A percentile compares a stretch with the other conserved stretches of the same genome.
Conservation (phyloP, 2,113 vertebrate genomes). For the Takifugu bimaculatus region DNA sequence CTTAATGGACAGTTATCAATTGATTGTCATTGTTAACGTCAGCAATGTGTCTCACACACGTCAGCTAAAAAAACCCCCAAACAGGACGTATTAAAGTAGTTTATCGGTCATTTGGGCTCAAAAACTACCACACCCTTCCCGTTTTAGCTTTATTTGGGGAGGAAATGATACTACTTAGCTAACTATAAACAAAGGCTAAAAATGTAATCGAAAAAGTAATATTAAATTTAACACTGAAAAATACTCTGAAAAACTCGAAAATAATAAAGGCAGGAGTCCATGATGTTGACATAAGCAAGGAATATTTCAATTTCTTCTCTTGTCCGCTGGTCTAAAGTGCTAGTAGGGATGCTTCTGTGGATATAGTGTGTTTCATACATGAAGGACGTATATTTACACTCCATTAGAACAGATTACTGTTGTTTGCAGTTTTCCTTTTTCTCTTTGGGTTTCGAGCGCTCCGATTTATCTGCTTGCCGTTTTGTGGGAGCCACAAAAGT, state of each 20-base stretch:
- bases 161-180: no score
- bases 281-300: constrained; percentile 1
- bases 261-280: constrained; percentile 2
- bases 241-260: neutral
- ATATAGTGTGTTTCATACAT: no score
- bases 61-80: no score
- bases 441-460: constrained; percentile 72
- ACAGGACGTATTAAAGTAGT: no score
- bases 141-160: no score
- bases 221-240: neutral
- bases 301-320: neutral
- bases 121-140: no score
- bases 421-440: constrained; percentile 80
- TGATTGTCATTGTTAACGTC: neutral
- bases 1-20: neutral
- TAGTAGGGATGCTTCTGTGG: neutral
- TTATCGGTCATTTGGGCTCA: no score
- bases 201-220: no score
- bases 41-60: neutral
- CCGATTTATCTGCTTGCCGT: constrained; percentile 69
- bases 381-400: no score
- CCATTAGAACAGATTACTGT: constrained; percentile 50
- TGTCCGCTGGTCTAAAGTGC: constrained; percentile 56
- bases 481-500: constrained; percentile 78
- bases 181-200: no score